Conservation (phyloP, 1,140 invertebrate species). For the Trichonephila inaurata region DNA sequence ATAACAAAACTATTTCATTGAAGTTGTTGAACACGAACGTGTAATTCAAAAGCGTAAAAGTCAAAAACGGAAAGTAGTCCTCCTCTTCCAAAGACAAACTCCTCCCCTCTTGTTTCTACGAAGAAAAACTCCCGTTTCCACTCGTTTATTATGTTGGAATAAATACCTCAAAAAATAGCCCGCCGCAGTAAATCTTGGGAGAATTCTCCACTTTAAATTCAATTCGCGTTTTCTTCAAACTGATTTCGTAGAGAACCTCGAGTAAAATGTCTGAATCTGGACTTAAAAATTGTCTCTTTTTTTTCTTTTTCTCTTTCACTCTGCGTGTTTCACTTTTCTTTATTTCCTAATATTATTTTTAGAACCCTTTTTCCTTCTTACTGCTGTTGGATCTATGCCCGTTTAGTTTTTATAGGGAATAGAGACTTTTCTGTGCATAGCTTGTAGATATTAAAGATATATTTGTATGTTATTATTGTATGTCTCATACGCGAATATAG, state of each 20-base stretch:
- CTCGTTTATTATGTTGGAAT: conserved; percentile 27
- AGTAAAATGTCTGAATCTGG: conserved; percentile 22
- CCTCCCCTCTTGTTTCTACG: not conserved
- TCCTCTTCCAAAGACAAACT: not conserved
- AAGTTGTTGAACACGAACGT: not conserved
- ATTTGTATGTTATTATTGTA: too few relatives aligned
- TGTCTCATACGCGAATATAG: too few relatives aligned
- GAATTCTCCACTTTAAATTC: conserved; percentile 33
- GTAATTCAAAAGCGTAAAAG: conserved; percentile 9
- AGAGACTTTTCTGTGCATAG: too few relatives aligned
- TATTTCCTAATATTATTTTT: not conserved
- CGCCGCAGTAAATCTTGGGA: not conserved
- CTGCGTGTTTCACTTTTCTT: not conserved
- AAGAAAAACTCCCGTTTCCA: not conserved
- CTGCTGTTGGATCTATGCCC: not conserved
- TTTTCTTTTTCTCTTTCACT: not conserved
- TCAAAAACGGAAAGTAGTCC: conserved; percentile 2
- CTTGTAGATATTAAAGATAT: too few relatives aligned
- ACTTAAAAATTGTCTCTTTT: conserved; percentile 11
- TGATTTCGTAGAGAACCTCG: not conserved
- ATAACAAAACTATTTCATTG: not conserved
- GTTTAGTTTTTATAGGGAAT: not conserved
- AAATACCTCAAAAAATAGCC: conserved; percentile 38
- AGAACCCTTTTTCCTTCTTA: not conserved
- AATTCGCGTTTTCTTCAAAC: conserved; percentile 2